Conservation (phyloP, 1,140 invertebrate genomes). For the Lucilia sericata region DNA sequence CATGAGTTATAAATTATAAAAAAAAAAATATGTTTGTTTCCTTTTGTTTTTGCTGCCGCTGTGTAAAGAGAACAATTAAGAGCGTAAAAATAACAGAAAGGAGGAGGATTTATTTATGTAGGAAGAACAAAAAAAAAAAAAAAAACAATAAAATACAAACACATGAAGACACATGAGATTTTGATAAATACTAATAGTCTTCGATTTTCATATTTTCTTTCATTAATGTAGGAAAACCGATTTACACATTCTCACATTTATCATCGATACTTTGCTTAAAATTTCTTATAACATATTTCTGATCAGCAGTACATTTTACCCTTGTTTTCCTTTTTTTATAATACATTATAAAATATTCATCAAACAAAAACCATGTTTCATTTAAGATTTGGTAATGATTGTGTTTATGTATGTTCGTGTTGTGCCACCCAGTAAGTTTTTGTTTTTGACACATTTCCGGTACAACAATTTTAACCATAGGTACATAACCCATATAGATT, state of each 20-base stretch:
- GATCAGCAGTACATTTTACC: too few relatives aligned
- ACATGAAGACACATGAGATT: too few relatives aligned
- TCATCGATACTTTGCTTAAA: neutral
- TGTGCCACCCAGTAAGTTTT: neutral
- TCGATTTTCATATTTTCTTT: neutral
- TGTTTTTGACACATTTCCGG: neutral
- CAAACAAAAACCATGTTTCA: neutral
- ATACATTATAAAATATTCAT: neutral
- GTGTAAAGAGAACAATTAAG: too few relatives aligned
- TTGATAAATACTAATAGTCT: too few relatives aligned
- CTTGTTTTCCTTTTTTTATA: neutral
- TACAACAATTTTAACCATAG: neutral
- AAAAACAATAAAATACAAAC: too few relatives aligned
- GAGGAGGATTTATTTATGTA: too few relatives aligned
- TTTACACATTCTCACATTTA: neutral
- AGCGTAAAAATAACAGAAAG: neutral
- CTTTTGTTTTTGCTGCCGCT: too few relatives aligned
- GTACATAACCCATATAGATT: neutral
- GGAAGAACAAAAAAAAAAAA: too few relatives aligned
- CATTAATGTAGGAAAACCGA: neutral
- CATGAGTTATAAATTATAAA: neutral
- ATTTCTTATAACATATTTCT: neutral
- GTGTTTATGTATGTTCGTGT: neutral
- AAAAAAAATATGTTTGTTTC: neutral
- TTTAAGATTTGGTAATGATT: neutral